Percentiles rank a stretch among this genome's conserved stretches.
Evolutionary conservation across 2,888 invertebrate genomes (phyloP).

Genomic region (Adelphocoris suturalis): DNA sequence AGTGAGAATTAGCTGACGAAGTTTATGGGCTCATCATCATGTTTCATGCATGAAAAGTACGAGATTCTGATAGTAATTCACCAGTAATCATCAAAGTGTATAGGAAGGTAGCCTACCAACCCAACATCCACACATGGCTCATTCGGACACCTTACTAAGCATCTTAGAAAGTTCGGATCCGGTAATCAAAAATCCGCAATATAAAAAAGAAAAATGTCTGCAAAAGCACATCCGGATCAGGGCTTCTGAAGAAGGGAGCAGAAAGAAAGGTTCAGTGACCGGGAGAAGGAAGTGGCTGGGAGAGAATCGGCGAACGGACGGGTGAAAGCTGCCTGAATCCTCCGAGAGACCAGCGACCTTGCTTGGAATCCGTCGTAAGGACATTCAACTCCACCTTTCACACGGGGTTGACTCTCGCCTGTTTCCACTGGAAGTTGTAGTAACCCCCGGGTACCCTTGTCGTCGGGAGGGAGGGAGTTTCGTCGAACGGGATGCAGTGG

Average conservation of each 20-base stretch:
- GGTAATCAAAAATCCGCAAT: constrained; percentile 56
- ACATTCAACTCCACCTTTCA: constrained; percentile 66
- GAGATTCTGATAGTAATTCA: too few relatives aligned
- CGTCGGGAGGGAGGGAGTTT: constrained; percentile 11
- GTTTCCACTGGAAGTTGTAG: constrained; percentile 3
- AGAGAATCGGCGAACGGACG: constrained; percentile 53
- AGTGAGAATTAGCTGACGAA: too few relatives aligned
- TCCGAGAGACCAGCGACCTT: constrained; percentile 48
- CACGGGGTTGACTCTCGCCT: constrained; percentile 46
- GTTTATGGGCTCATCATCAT: too few relatives aligned
- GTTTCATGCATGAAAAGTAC: too few relatives aligned
- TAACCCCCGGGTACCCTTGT: not conserved
- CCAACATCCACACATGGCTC: not conserved
- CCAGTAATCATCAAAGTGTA: too few relatives aligned
- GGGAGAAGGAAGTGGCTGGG: constrained; percentile 41
- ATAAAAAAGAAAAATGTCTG: constrained; percentile 42
- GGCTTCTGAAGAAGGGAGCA: constrained; percentile 51
- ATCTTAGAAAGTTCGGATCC: constrained; percentile 56
- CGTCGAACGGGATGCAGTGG: not conserved
- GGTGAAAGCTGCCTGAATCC: constrained; percentile 53
- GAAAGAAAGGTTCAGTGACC: constrained; percentile 58
- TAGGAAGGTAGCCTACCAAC: too few relatives aligned
- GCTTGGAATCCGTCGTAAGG: constrained; percentile 61
- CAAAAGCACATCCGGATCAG: constrained; percentile 48
- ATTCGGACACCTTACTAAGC: constrained; percentile 32